Base-by-base conservation (phyloP, 2,113 vertebrate species). In the Merops nubicus region DNA sequence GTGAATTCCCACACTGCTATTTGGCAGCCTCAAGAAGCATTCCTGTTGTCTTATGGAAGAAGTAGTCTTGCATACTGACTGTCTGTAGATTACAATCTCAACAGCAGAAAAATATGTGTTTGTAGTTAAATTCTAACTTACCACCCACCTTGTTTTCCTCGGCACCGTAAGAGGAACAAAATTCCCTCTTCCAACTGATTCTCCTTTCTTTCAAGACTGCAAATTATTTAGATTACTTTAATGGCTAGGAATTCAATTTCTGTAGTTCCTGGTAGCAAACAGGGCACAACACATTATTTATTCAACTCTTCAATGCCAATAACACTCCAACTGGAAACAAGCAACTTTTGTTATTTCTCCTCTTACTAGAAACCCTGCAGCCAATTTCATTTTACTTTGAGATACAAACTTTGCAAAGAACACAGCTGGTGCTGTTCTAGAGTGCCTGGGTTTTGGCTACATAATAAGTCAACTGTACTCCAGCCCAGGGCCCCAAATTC, bases 131-230 rank as follows among this genome's bases (percentile, higher is more conserved):
- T 63, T 42, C 63, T 64, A 74, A 74, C 63, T 67, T 22, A 59
- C 88, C 95, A 93, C 95, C 90, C 93, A 94, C 73, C 22, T 80
- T 43, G 88, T 77, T 88, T 56, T n/a, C 60, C 51, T 64, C 75
- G 70, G 45, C 47, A 73, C 72, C 28, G 69, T 42, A 34, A 68
- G 17, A 38, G 20, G 28, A 89, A 65, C 36, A 42, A 20, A 82
- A 22, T 43, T 33, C 87, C 48, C 40, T 23, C 17, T n/a, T 26
- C 45, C 69, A 85, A 45, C 6, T 13, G 3, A 50, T 85, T 53
- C 40, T 53, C n/a, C 36, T 59, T 57, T 45, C 56, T 15, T 38
- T 75, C 78, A 31, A 50, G 38, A 6, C 64, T 4, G 53, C 25
- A 33, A 77, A 87, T 93, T 74, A 79, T 59, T 68, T 31, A 34